Evolutionary conservation across 2,113 vertebrate species (phyloP), one percentile per base, ranked within the genome.

Genomic region (Mesembrinibis cayennensis): DNA sequence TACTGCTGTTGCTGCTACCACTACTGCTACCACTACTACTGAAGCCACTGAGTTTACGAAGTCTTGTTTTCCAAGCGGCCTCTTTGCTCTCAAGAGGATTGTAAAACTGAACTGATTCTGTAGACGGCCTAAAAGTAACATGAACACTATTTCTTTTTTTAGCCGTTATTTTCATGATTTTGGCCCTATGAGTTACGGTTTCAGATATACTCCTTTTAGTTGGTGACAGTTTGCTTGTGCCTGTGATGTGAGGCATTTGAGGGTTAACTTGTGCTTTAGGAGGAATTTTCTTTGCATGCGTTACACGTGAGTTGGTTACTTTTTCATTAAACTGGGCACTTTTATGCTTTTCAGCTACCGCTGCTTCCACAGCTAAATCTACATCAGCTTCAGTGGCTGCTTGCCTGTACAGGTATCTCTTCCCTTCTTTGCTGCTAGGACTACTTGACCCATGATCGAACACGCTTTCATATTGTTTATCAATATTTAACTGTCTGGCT

Each of bases 11-110:
- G 96, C 98, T 96, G 93, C 98, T 92, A 83, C 92, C 53, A 34
- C 91, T 98, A 38, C 38, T 38, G 38, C 38, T 38, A 92, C 98
- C 96, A 10, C 93, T 96, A 87, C 97, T 96, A 93, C 97, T 99
- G 96, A 99, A 99, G 98, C 99, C 99, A 97, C 99, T 97, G 36
- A 99, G 98, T 71, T 99, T 99, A 76, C 99, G 99, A 62, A 99
- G 98, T 97, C 99, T 98, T 95, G 98, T 98, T 98, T 99, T 99
- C 99, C 99, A 99, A 88, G 99, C 99, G 21, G 99, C 99, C 97
- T 99, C 99, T 98, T 99, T 99, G 95, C 96, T 99, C 96, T 99
- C 99, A 86, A 99, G 98, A 83, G 99, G 99, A 96, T 99, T 99
- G 97, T 99, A 99, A 98, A 99, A 99, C 76, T 99, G 99, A 95